Percentiles rank a stretch among this genome's conserved stretches.
phyloP scores from a whole-genome alignment of 2,797 vertebrate genomes.

The Phalanger gymnotis region DNA sequence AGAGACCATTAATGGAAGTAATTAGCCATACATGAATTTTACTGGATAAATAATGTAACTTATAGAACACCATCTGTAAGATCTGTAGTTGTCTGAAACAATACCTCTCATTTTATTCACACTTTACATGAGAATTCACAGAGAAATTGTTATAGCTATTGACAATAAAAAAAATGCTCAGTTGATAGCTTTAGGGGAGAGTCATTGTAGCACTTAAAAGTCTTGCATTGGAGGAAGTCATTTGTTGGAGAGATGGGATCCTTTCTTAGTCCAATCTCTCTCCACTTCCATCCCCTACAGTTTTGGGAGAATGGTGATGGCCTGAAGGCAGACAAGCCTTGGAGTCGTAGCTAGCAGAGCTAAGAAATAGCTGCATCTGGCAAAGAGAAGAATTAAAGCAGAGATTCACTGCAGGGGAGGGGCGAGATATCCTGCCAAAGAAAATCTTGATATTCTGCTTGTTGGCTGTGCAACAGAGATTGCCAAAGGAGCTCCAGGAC shows the following conservation, averaged over 20 bases:
- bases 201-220: constrained; percentile 16
- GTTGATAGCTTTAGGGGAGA: constrained; percentile 22
- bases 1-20: constrained; percentile 19
- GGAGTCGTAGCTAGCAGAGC: not conserved
- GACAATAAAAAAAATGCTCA: constrained; percentile 42
- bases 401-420: not conserved
- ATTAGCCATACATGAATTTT: constrained; percentile 43
- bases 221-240: not conserved
- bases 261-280: not conserved
- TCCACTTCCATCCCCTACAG: not conserved
- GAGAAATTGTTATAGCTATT: not conserved
- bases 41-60: constrained; percentile 47
- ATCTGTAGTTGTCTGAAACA: constrained; percentile 49
- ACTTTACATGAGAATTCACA: constrained; percentile 35
- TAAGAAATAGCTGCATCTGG: not conserved
- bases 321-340: not conserved
- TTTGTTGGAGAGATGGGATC: not conserved
- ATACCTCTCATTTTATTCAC: constrained; percentile 42
- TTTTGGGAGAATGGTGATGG: not conserved
- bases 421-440: not conserved
- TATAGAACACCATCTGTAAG: constrained; percentile 24
- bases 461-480: not conserved
- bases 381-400: not conserved
- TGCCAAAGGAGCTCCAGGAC: not conserved
- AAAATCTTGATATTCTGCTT: not conserved